A percentile compares a stretch with the other conserved stretches of the same genome.
These are phyloP conservation scores for Oreocharis arfaki DNA, from an alignment of 2,113 vertebrate genomes.

Conservation along the genomic window DNA sequence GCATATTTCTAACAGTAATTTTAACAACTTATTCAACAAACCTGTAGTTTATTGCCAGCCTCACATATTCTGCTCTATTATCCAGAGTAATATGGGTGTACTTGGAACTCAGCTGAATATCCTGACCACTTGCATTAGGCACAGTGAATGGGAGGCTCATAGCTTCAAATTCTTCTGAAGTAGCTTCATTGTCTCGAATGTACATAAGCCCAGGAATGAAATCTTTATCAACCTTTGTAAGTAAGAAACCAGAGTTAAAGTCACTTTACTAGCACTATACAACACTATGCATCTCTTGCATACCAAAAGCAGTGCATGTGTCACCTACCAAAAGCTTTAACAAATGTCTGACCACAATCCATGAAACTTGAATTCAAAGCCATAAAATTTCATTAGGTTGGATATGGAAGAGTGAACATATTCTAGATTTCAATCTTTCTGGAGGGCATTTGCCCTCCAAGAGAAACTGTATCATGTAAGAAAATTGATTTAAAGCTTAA, in stretches of 20 bases:
- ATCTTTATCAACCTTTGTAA: slow-evolving; percentile 93
- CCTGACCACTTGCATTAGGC: slow-evolving; percentile 94
- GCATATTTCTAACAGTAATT: not conserved
- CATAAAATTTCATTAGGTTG: not conserved
- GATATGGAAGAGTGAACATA: not conserved
- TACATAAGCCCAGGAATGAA: slow-evolving; percentile 99
- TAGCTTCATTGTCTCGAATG: slow-evolving; percentile 95
- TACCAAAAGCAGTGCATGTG: not conserved
- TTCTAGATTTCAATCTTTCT: not conserved
- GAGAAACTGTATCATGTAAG: not conserved
- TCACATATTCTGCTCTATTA: slow-evolving; percentile 92
- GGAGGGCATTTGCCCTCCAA: not conserved
- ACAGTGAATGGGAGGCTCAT: slow-evolving; percentile 97
- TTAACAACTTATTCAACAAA: slow-evolving; percentile 37
- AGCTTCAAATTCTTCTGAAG: slow-evolving; percentile 94
- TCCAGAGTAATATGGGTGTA: slow-evolving; percentile 93
- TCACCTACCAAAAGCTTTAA: not conserved
- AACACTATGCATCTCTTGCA: not conserved
- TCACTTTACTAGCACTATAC: not conserved
- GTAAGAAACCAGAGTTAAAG: not conserved
- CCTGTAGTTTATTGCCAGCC: slow-evolving; percentile 97
- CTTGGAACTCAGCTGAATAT: slow-evolving; percentile 96
- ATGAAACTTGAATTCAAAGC: not conserved
- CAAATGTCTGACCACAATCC: not conserved
- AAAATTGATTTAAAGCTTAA: not conserved